Evolutionary conservation across 2,797 vertebrate species (phyloP).

Genomic region (Sebastes umbrosus): DNA sequence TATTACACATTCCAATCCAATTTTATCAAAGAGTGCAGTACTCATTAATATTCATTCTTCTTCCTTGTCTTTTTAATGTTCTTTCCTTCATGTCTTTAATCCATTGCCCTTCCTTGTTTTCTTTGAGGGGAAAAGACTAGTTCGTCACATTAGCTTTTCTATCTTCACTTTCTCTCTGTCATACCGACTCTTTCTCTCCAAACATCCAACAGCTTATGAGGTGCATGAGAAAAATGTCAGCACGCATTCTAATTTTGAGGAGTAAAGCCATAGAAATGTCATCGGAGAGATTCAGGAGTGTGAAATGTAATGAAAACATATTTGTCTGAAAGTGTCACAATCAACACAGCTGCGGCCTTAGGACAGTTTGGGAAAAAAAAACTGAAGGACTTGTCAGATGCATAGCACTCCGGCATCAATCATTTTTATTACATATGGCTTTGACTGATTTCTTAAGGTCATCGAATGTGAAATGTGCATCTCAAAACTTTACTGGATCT

Average conservation of each 20-base stretch:
- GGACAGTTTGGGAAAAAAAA: conserved; percentile 36
- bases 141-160: conserved; percentile 24
- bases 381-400: conserved; percentile 59
- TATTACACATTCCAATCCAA: neutral
- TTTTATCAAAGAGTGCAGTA: neutral
- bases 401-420: conserved; percentile 48
- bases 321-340: conserved; percentile 72
- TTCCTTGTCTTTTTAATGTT: conserved; percentile 1
- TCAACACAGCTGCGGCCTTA: conserved; percentile 62
- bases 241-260: conserved; percentile 62
- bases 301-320: conserved; percentile 73
- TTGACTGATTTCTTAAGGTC: conserved; percentile 68
- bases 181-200: conserved; percentile 2
- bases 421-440: conserved; percentile 67
- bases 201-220: conserved; percentile 33
- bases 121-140: conserved; percentile 3
- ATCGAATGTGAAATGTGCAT: conserved; percentile 58
- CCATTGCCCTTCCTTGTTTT: conserved; percentile 16
- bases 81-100: conserved; percentile 12
- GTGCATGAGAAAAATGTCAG: conserved; percentile 68
- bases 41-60: conserved; percentile 20
- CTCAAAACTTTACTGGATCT: conserved; percentile 38
- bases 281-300: conserved; percentile 61
- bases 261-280: conserved; percentile 72
- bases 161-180: conserved; percentile 21